Evolutionary conservation across 2,888 invertebrate species (phyloP).

Genomic region (Lepidocyrtinus sp.): DNA sequence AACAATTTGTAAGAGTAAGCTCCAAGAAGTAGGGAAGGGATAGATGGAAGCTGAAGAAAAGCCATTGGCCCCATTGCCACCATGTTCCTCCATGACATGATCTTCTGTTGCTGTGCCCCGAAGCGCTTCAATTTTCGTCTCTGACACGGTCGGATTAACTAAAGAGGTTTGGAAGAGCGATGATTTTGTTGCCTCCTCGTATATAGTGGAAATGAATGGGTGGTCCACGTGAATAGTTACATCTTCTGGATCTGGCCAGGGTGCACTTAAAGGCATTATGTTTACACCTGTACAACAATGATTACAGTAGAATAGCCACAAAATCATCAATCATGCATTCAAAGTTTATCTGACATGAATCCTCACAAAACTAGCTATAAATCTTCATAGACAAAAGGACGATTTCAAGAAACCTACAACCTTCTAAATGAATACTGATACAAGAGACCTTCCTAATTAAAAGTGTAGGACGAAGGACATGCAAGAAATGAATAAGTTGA

Average conservation of each 20-base stretch:
- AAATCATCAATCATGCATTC: no score
- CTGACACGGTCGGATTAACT: slow-evolving; percentile 20
- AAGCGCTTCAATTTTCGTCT: no score
- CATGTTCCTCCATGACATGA: not conserved
- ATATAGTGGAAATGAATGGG: slow-evolving; percentile 41
- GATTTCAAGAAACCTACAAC: no score
- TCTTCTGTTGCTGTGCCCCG: not conserved
- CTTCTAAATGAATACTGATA: no score
- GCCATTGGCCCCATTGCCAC: not conserved
- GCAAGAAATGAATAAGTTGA: no score
- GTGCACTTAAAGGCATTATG: slow-evolving; percentile 32
- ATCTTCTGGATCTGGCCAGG: not conserved
- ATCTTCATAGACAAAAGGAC: no score
- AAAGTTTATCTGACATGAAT: no score
- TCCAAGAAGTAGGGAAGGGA: not conserved
- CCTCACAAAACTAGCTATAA: no score
- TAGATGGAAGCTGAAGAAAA: no score
- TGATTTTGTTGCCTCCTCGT: slow-evolving; percentile 18
- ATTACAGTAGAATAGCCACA: slow-evolving; percentile 5
- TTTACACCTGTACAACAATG: slow-evolving; percentile 6
- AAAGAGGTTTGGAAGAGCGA: slow-evolving; percentile 32
- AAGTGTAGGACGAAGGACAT: no score
- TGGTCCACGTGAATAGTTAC: slow-evolving; percentile 15
- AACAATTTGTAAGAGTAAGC: not conserved
- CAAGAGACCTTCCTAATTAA: no score